Percentiles rank a stretch among this genome's conserved stretches.
phyloP scores from a whole-genome alignment of 2,888 invertebrate species.

The Chaetogeoica ovagalla region DNA sequence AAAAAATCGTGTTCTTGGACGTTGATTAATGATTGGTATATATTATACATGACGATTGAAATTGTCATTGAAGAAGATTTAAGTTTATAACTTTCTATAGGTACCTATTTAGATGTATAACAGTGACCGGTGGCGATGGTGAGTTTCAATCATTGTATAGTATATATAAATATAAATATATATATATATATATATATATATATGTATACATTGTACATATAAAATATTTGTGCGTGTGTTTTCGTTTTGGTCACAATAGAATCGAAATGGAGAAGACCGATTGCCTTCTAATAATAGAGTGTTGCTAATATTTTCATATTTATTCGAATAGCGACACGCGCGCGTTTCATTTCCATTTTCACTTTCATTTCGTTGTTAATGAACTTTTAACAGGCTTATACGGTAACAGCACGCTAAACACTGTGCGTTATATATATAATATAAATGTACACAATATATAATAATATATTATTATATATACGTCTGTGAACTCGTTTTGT shows the following conservation, averaged over 20 bases:
- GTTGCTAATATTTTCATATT: conserved; percentile 13
- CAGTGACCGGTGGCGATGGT: neutral
- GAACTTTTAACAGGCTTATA: conserved; percentile 33
- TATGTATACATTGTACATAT: neutral
- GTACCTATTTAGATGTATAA: neutral
- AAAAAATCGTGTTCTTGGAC: neutral
- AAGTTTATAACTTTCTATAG: conserved; percentile 21
- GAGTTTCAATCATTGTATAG: neutral
- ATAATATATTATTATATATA: neutral
- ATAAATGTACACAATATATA: too few species aligned
- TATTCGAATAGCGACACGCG: conserved; percentile 34
- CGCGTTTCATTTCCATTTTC: conserved; percentile 21
- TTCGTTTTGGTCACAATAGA: conserved; percentile 25
- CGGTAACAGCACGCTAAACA: neutral
- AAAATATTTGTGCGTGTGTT: neutral
- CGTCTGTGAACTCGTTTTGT: neutral
- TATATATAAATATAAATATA: neutral
- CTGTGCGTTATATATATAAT: too few species aligned
- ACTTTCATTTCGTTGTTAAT: conserved; percentile 14
- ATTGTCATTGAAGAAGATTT: neutral
- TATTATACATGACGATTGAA: neutral
- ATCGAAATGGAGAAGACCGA: conserved; percentile 38
- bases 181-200: neutral
- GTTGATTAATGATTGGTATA: neutral
- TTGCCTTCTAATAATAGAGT: conserved; percentile 35